phyloP scores from a whole-genome alignment of 1,140 invertebrate species.

The Lysiphlebus fabarum region DNA sequence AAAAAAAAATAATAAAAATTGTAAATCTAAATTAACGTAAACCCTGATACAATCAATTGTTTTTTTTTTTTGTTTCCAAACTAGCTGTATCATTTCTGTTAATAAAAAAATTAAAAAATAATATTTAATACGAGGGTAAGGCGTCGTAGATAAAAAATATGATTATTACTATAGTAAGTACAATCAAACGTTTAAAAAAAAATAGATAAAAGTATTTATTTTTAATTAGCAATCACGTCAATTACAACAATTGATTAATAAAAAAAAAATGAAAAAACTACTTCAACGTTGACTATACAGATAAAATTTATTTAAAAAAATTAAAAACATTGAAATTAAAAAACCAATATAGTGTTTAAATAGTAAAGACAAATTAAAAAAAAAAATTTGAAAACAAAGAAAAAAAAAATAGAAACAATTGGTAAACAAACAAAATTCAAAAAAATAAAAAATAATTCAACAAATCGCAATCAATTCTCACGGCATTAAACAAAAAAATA shows the following conservation, averaged over 20 bases:
- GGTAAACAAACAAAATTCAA: slow-evolving; percentile 52
- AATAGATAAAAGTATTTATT: slow-evolving; percentile 14
- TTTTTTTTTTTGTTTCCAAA: no score
- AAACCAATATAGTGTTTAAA: slow-evolving; percentile 35
- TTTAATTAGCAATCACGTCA: slow-evolving; percentile 10
- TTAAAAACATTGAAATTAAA: slow-evolving; percentile 1
- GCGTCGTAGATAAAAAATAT: no score
- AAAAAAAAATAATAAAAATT: slow-evolving; percentile 1
- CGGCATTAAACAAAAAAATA: slow-evolving; percentile 44
- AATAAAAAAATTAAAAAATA: no score
- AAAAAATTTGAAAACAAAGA: slow-evolving; percentile 34
- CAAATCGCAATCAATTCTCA: slow-evolving; percentile 34
- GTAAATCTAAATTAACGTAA: not conserved
- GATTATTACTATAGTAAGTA: no score
- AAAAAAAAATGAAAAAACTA: slow-evolving; percentile 16
- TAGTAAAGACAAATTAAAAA: slow-evolving; percentile 38
- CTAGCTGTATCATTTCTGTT: no score
- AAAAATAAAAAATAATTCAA: slow-evolving; percentile 40
- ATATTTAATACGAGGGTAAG: no score
- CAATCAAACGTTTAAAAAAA: slow-evolving; percentile 12
- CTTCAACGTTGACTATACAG: slow-evolving; percentile 38
- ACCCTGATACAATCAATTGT: no score
- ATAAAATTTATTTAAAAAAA: slow-evolving; percentile 48
- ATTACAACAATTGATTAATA: slow-evolving; percentile 16
- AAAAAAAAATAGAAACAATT: slow-evolving; percentile 43